Evolutionary conservation across 2,888 invertebrate species (phyloP).

Genomic region (Lypha dubia): DNA sequence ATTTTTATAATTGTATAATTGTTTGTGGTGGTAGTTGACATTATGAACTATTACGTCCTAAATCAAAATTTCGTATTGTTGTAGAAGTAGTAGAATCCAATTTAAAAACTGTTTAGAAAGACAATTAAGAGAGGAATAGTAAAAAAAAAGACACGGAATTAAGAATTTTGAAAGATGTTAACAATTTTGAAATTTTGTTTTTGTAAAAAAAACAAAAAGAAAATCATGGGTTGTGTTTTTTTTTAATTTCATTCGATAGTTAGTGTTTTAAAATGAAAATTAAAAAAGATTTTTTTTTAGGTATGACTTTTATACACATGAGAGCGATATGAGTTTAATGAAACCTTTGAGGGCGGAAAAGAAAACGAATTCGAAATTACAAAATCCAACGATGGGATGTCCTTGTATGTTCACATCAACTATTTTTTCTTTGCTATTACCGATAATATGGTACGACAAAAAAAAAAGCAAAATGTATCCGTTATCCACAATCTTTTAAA

Average conservation of each 20-base stretch:
- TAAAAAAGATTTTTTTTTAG: conserved; percentile 16
- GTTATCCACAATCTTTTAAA: neutral
- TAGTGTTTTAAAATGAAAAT: conserved; percentile 51
- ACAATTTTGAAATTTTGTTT: conserved; percentile 30
- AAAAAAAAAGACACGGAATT: conserved; percentile 56
- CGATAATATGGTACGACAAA: neutral
- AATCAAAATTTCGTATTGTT: conserved; percentile 76
- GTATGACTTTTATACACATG: conserved; percentile 59
- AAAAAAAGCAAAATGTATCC: neutral
- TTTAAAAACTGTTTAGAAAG: conserved; percentile 70
- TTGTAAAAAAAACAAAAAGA: conserved; percentile 34
- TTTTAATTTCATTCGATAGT: conserved; percentile 39
- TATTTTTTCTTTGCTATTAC: neutral
- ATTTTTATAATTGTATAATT: conserved; percentile 25
- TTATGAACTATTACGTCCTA: conserved; percentile 71
- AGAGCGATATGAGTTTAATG: conserved; percentile 49
- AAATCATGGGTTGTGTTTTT: conserved; percentile 35
- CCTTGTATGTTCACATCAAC: neutral
- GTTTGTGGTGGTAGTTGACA: conserved; percentile 50
- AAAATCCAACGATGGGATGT: neutral
- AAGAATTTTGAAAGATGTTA: conserved; percentile 59
- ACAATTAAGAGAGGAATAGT: conserved; percentile 67
- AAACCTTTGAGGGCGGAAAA: conserved; percentile 14
- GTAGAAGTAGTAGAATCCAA: conserved; percentile 72
- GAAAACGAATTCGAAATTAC: neutral